phyloP scores from a whole-genome alignment of 2,797 vertebrate species.

The Tolypeutes matacus region DNA sequence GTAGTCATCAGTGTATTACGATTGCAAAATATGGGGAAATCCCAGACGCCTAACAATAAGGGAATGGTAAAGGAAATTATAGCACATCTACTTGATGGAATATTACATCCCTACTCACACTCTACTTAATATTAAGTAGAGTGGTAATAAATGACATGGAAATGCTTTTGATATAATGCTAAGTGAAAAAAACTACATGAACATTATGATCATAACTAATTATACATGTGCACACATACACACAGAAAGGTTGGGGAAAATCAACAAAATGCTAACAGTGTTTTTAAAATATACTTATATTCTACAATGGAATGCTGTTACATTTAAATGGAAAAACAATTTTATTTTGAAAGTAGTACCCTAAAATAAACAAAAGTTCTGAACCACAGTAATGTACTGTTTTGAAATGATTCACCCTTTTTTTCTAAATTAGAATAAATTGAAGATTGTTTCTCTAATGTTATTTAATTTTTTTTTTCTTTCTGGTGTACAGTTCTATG shows the following conservation, averaged over 20 bases:
- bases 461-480: too few species aligned
- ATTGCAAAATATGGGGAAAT: constrained; percentile 19
- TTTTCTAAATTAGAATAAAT: not conserved
- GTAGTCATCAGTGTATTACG: not conserved
- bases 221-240: not conserved
- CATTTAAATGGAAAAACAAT: constrained; percentile 23
- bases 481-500: too few species aligned
- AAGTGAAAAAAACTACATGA: not conserved
- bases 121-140: too few species aligned
- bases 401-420: not conserved
- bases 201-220: not conserved
- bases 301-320: not conserved
- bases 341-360: not conserved
- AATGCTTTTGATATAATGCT: not conserved
- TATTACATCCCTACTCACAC: too few species aligned
- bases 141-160: not conserved
- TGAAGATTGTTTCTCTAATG: not conserved
- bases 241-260: not conserved
- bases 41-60: not conserved
- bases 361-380: not conserved
- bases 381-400: not conserved
- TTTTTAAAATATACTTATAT: not conserved
- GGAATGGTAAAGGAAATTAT: not conserved
- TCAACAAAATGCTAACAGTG: not conserved
- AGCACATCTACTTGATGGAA: not conserved